Percentiles rank a stretch among this genome's conserved stretches.
These are phyloP conservation scores for Actinia tenebrosa DNA, from an alignment of 64 coral and sea anemone genomes.

Conservation along the genomic window DNA sequence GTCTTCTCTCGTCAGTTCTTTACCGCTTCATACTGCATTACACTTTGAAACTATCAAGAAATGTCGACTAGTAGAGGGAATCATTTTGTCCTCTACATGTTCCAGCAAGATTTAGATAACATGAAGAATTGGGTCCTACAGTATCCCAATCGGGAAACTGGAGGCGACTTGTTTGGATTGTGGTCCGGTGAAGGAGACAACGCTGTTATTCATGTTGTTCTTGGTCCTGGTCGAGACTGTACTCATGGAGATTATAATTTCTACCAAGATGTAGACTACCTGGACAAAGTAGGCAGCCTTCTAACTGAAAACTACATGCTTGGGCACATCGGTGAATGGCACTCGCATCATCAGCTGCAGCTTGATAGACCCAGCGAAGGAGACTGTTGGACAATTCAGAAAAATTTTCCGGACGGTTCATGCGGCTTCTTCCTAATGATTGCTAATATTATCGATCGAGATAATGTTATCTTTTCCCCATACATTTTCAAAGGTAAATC, in stretches of 20 bases:
- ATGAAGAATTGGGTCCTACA: conserved; percentile 19
- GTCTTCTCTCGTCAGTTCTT: not conserved
- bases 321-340: conserved; percentile 58
- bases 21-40: not conserved
- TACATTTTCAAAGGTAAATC: conserved; percentile 44
- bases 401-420: conserved; percentile 51
- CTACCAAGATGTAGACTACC: conserved; percentile 43
- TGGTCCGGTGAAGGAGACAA: conserved; percentile 33
- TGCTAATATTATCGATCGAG: conserved; percentile 31
- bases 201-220: conserved; percentile 41
- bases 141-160: conserved; percentile 35
- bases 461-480: conserved; percentile 14
- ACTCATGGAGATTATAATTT: conserved; percentile 11
- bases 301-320: conserved; percentile 24
- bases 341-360: conserved; percentile 48
- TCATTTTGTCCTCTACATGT: conserved; percentile 10
- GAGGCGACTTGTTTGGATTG: conserved; percentile 52
- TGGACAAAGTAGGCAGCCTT: conserved; percentile 16
- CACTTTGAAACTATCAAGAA: not conserved
- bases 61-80: not conserved
- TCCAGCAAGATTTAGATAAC: conserved; percentile 25
- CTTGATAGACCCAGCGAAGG: conserved; percentile 51
- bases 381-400: conserved; percentile 42
- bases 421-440: conserved; percentile 61
- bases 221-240: conserved; percentile 33